These are phyloP conservation scores for Ephestia elutella DNA, from an alignment of 1,140 invertebrate species.

Conservation along the genomic window DNA sequence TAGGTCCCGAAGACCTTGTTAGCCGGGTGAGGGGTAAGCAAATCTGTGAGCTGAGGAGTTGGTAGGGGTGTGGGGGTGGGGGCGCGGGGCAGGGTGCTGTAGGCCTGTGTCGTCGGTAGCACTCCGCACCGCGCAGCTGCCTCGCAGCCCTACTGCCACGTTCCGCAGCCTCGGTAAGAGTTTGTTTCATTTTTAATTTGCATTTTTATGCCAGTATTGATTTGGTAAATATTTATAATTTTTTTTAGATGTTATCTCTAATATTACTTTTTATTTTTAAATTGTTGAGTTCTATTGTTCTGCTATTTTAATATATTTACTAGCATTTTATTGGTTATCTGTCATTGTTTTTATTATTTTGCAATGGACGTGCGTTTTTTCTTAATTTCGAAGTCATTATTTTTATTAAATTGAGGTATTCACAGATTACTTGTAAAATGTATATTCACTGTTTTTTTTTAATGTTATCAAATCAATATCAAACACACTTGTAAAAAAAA, in stretches of 20 bases:
- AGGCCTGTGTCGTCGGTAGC: constrained; percentile 35
- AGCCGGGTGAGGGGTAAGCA: constrained; percentile 36
- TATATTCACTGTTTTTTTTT: too few relatives aligned
- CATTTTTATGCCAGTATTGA: constrained; percentile 18
- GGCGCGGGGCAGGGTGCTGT: constrained; percentile 23
- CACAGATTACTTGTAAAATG: too few relatives aligned
- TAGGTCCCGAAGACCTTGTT: constrained; percentile 30
- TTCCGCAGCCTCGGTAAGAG: constrained; percentile 34
- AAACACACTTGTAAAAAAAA: too few relatives aligned
- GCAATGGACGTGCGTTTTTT: too few relatives aligned
- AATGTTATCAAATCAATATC: too few relatives aligned
- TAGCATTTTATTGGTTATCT: too few relatives aligned
- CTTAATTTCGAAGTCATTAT: too few relatives aligned
- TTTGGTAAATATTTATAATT: background rate
- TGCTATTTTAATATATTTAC: too few relatives aligned
- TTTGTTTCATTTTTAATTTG: constrained; percentile 23
- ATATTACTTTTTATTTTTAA: background rate
- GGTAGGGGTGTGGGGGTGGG: constrained; percentile 25
- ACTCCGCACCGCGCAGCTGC: constrained; percentile 49
- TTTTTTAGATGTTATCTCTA: background rate
- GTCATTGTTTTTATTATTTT: too few relatives aligned
- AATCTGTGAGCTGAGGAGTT: constrained; percentile 27
- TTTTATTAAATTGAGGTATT: too few relatives aligned
- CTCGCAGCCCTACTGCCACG: constrained; percentile 25
- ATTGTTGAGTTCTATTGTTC: background rate